Conservation (phyloP, 2,797 vertebrate genomes). For the Chelidonichthys spinosus region DNA sequence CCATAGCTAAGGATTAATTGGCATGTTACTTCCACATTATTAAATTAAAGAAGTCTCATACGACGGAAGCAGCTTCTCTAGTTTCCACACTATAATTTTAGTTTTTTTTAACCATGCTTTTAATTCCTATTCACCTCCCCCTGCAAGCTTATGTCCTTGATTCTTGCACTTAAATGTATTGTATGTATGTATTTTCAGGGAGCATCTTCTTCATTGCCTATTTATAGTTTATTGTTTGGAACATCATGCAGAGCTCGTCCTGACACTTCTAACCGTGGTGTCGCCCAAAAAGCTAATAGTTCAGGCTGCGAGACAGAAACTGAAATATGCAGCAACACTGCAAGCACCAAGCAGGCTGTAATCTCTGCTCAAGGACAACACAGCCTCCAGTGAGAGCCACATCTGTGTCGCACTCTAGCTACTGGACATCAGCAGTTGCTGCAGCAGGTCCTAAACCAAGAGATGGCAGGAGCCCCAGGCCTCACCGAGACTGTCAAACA, state of each 20-base stretch:
- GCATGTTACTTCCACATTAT: slow-evolving; percentile 15
- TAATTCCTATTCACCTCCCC: not conserved
- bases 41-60: slow-evolving; percentile 19
- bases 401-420: slow-evolving; percentile 35
- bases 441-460: slow-evolving; percentile 31
- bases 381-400: slow-evolving; percentile 45
- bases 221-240: slow-evolving; percentile 28
- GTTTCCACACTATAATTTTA: slow-evolving; percentile 25
- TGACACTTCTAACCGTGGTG: slow-evolving; percentile 15
- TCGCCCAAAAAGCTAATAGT: slow-evolving; percentile 31
- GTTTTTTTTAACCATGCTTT: slow-evolving; percentile 20
- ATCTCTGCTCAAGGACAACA: slow-evolving; percentile 58
- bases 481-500: slow-evolving; percentile 41
- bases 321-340: slow-evolving; percentile 27
- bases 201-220: slow-evolving; percentile 3
- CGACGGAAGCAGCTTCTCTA: slow-evolving; percentile 2
- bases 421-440: slow-evolving; percentile 56
- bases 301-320: slow-evolving; percentile 26
- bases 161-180: slow-evolving; percentile 10
- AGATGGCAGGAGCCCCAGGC: slow-evolving; percentile 51
- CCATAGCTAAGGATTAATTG: slow-evolving; percentile 18
- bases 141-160: slow-evolving; percentile 4
- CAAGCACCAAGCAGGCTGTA: slow-evolving; percentile 26
- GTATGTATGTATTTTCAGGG: not conserved
- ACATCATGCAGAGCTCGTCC: slow-evolving; percentile 7